Base-by-base conservation (phyloP, 2,888 invertebrate species). In the Drosophila meridiana region DNA sequence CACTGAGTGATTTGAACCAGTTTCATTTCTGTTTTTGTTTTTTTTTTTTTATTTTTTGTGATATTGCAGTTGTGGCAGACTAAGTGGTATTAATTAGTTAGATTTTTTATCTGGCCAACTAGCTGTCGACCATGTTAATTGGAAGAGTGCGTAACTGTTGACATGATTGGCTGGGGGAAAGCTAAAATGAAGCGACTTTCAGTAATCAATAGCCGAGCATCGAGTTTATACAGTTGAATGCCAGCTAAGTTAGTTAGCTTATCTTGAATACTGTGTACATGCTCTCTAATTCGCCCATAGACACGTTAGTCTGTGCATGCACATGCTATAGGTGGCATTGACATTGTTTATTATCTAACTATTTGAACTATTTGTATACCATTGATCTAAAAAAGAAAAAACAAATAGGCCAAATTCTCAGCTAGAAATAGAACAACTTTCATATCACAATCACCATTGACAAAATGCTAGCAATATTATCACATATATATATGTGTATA, bases 341-440 rank as follows among this genome's bases (percentile, higher is more conserved):
- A 80, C 85, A 77, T 77, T 87, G 58, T 82, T 76, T 69, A 42
- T 73, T 87, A 87, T 82, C 88, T 68, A 77, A 85, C 42, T 30
- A 65, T 43, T 34, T 45, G 30, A 28, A 20, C 45, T 57, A 40
- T 48, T 34, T 65, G 11, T 14, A 40, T 56, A 42, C 28, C 32
- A 34, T n/a, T 76, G 20, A 36, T 42, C 20, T 56, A 55, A 1
- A 55, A 55, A 34, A 20, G 7, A n/a, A 14, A 6, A 11, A 13
- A 34, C 77, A 77, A 65, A 59, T 73, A 48, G 71, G 69, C 28
- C 80, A 64, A 45, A 65, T 32, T 36, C 50, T 50, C 32, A 66
- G 56, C 57, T 42, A 34, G 55, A 78, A 59, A 62, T 80, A 57
- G 76, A 56, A 61, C 67, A 65, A 71, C 52, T 76, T 76, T 76